Percentiles rank a stretch among this genome's conserved stretches.
phyloP scores from a whole-genome alignment of 2,797 vertebrate genomes.

The Pachyuromys duprasi region DNA sequence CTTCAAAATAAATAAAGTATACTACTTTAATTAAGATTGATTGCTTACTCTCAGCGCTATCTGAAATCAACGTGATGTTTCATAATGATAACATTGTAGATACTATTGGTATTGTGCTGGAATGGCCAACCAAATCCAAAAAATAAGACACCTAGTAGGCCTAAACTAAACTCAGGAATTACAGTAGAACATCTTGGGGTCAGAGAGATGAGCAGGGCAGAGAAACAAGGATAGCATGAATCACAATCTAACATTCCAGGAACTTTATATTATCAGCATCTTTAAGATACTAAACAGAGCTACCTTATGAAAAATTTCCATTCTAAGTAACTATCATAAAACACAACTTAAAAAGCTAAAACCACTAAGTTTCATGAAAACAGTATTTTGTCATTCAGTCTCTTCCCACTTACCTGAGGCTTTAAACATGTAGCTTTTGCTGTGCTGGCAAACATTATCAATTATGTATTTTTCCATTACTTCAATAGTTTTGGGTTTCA shows the following conservation, averaged over 20 bases:
- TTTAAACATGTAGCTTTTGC: conserved; percentile 40
- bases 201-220: conserved; percentile 49
- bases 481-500: conserved; percentile 9
- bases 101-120: background rate
- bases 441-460: background rate
- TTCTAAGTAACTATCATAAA: conserved; percentile 44
- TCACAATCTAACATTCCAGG: conserved; percentile 34
- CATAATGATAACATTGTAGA: background rate
- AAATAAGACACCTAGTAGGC: background rate
- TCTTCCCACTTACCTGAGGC: conserved; percentile 4
- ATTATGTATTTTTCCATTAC: conserved; percentile 54
- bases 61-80: conserved; percentile 58
- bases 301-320: conserved; percentile 30
- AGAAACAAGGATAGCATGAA: background rate
- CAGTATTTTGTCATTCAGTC: background rate
- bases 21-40: conserved; percentile 35
- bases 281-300: conserved; percentile 52
- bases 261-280: conserved; percentile 25
- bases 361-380: background rate
- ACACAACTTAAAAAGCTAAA: conserved; percentile 10
- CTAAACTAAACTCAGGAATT: conserved; percentile 46
- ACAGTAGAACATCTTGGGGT: background rate
- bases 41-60: conserved; percentile 34
- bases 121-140: conserved; percentile 31
- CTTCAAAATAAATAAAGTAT: background rate